Evolutionary conservation across 2,113 vertebrate genomes (phyloP), one percentile per base, ranked within the genome.

Genomic region (Phaetusa simplex): DNA sequence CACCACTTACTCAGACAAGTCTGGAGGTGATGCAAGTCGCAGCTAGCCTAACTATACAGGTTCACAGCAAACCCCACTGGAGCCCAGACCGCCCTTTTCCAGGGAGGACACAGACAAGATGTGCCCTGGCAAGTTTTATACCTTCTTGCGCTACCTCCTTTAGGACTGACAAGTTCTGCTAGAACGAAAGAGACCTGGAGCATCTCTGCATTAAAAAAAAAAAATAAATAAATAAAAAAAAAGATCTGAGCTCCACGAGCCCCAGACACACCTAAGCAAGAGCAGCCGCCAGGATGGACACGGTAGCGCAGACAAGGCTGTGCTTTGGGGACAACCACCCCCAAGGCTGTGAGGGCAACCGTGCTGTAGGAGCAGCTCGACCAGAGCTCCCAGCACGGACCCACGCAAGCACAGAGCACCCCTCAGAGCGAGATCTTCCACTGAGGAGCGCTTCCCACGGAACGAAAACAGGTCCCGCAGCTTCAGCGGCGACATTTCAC

Each of bases 21-120:
- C 86, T 29, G 74, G 53, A 36, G 94, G 30, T 56, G 80, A 7
- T 74, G 70, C 96, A 91, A 83, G 96, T 30, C 88, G 72, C 91
- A 15, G 95, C 95, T 65, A 5, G 96, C 93, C 92, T 7, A 18
- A 34, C 2, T 23, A 20, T 5, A 50, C 78, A 42, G 87, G 73
- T 2, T 69, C 88, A 1, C 69, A 32, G 89, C 89, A 18, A 56
- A 29, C 65, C 16, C 52, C 10, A 11, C n/a, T 0, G 11, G 5
- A 58, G 72, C 82, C 56, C 23, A 70, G 56, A 38, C 74, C 50
- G 45, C 73, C 85, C 81, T 38, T 43, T 11, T 11, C 19, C 52
- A 49, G 45, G 45, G 50, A 43, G 43, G 66, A 69, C 82, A 4
- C 56, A 17, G 86, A 20, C 55, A 2, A 43, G 89, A 92, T 82